These are phyloP conservation scores for Boloria euphrosyne DNA, from an alignment of 2,888 invertebrate species.

Conservation along the genomic window DNA sequence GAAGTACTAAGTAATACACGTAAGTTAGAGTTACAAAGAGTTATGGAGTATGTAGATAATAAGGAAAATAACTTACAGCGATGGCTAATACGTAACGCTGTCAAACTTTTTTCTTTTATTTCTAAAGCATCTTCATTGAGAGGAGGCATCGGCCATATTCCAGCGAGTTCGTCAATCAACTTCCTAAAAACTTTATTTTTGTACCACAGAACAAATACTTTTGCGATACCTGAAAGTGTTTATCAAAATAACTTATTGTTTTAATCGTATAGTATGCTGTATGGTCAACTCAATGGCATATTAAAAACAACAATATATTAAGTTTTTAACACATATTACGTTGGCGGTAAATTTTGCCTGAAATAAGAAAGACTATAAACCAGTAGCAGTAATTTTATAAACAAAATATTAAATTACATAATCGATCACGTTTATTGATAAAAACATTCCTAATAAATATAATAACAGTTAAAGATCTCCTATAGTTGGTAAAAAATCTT, in stretches of 20 bases:
- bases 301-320: too few species aligned
- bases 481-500: constrained; percentile 45
- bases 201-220: constrained; percentile 70
- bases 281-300: too few species aligned
- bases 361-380: neutral
- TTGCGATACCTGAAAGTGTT: constrained; percentile 50
- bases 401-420: constrained; percentile 18
- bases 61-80: constrained; percentile 52
- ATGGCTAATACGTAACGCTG: constrained; percentile 62
- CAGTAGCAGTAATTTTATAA: constrained; percentile 4
- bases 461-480: constrained; percentile 26
- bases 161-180: constrained; percentile 63
- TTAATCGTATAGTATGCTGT: neutral
- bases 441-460: constrained; percentile 21
- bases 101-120: constrained; percentile 63
- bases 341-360: neutral
- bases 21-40: neutral
- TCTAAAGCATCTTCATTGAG: constrained; percentile 55
- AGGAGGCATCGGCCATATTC: constrained; percentile 71
- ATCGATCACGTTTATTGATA: constrained; percentile 15
- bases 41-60: neutral
- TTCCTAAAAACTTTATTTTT: constrained; percentile 65
- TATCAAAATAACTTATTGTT: too few species aligned
- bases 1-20: too few species aligned
- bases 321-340: too few species aligned